Evolutionary conservation across 2,113 vertebrate genomes (phyloP), one percentile per base, ranked within the genome.

Genomic region (Ochotona princeps): DNA sequence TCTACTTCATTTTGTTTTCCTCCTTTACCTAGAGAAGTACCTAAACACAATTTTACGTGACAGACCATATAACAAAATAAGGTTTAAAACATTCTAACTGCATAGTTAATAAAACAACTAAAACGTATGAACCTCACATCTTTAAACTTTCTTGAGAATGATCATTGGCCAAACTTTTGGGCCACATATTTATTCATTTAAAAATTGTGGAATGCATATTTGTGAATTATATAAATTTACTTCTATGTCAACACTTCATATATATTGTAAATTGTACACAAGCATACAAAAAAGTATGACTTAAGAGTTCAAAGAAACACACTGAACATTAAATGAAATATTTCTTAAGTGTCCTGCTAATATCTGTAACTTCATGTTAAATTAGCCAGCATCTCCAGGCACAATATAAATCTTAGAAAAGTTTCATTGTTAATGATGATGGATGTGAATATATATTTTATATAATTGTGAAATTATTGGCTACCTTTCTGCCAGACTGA

Each of bases 291-390:
- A 94, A 83, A 75, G 49, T n/a, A 78, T 28, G 9, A 67, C n/a
- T 94, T 76, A 80, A 80, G 87, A 72, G 57, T 47, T 72, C 83
- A 93, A 85, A 88, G 54, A 67, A 83, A 81, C 69, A 89, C 63
- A 87, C 49, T 66, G 57, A 60, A 92, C 38, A 83, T 80, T 18
- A 81, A 47, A 49, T 21, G 9, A 67, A 73, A 70, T 38, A 81
- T 66, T 65, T 65, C 73, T 63, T 75, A 83, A 92, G 61, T 44
- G 18, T 72, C 60, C 78, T 26, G 47, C 12, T 88, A 72, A 78
- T 44, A n/a, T n/a, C 44, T 54, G 44, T 65, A 87, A 89, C 13
- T 90, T 32, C 28, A 60, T 15, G 38, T 89, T 25, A 65, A 25
- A 60, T 86, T 35, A 91, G 30, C 23, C 81, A 74, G 23, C 32